Percentiles rank a stretch among this genome's conserved stretches.
Evolutionary conservation across 2,797 vertebrate genomes (phyloP).

Genomic region (Gephyroberyx darwinii): DNA sequence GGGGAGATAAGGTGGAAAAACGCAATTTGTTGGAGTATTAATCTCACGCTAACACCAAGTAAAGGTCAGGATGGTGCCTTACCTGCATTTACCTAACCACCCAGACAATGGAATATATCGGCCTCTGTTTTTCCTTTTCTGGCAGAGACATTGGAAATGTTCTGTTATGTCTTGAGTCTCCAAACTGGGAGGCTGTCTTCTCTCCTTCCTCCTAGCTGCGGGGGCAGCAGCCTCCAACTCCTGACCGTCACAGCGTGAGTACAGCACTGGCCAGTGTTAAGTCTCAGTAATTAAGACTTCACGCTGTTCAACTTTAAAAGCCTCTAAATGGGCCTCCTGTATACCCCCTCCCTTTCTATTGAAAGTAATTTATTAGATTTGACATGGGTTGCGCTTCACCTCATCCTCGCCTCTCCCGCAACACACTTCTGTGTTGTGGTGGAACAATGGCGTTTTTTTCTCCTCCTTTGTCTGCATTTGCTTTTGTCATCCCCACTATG

Average conservation of each 20-base stretch:
- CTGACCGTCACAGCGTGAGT: constrained; percentile 78
- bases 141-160: constrained; percentile 48
- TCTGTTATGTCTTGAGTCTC: constrained; percentile 51
- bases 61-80: constrained; percentile 37
- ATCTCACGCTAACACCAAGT: constrained; percentile 32
- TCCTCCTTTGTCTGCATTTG: constrained; percentile 59
- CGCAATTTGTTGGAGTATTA: constrained; percentile 46
- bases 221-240: constrained; percentile 72
- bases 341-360: constrained; percentile 43
- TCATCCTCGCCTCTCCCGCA: constrained; percentile 60
- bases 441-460: constrained; percentile 66
- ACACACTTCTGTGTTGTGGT: constrained; percentile 58
- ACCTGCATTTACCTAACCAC: constrained; percentile 50
- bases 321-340: constrained; percentile 70
- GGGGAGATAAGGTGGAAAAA: constrained; percentile 42
- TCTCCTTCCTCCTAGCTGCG: constrained; percentile 65
- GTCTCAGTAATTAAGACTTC: constrained; percentile 84
- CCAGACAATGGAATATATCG: constrained; percentile 45
- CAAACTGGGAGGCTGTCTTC: constrained; percentile 43
- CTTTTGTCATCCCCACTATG: constrained; percentile 46
- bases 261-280: constrained; percentile 70
- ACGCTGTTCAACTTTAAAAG: constrained; percentile 80
- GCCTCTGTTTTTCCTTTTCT: constrained; percentile 38
- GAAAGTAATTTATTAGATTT: constrained; percentile 73
- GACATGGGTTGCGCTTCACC: constrained; percentile 69